These are phyloP conservation scores for Heliconius nattereri DNA, from an alignment of 1,140 invertebrate genomes.

Conservation along the genomic window DNA sequence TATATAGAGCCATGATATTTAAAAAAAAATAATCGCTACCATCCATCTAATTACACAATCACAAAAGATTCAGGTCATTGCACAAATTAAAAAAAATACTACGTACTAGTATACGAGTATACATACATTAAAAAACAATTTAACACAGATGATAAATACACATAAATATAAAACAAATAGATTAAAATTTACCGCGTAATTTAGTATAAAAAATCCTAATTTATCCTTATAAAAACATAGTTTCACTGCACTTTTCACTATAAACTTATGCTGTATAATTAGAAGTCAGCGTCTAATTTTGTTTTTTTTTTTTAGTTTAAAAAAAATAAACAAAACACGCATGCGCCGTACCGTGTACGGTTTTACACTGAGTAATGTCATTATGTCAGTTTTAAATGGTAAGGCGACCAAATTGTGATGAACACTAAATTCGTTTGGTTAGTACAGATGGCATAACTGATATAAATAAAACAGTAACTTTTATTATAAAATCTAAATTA, in stretches of 20 bases:
- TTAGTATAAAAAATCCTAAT: slow-evolving; percentile 20
- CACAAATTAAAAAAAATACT: slow-evolving; percentile 20
- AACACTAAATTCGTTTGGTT: neutral
- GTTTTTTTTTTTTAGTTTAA: slow-evolving; percentile 39
- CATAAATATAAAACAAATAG: slow-evolving; percentile 2
- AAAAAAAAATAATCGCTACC: neutral
- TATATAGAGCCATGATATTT: neutral
- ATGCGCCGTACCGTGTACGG: slow-evolving; percentile 52
- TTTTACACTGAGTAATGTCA: slow-evolving; percentile 30
- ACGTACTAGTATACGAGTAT: slow-evolving; percentile 9
- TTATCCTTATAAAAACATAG: slow-evolving; percentile 37
- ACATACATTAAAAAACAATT: neutral
- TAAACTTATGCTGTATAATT: slow-evolving; percentile 57
- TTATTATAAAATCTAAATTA: too few species aligned
- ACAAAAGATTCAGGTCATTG: neutral
- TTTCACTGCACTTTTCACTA: slow-evolving; percentile 64
- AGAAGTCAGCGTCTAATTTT: slow-evolving; percentile 53
- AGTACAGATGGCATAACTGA: neutral
- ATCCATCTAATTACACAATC: slow-evolving; percentile 5
- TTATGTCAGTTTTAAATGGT: neutral
- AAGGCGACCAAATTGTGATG: slow-evolving; percentile 38
- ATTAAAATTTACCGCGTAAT: slow-evolving; percentile 9
- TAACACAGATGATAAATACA: neutral
- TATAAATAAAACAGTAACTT: neutral
- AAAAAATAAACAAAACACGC: slow-evolving; percentile 40